phyloP scores from a whole-genome alignment of 2,888 invertebrate species.

The Zaprionus obscuricornis region DNA sequence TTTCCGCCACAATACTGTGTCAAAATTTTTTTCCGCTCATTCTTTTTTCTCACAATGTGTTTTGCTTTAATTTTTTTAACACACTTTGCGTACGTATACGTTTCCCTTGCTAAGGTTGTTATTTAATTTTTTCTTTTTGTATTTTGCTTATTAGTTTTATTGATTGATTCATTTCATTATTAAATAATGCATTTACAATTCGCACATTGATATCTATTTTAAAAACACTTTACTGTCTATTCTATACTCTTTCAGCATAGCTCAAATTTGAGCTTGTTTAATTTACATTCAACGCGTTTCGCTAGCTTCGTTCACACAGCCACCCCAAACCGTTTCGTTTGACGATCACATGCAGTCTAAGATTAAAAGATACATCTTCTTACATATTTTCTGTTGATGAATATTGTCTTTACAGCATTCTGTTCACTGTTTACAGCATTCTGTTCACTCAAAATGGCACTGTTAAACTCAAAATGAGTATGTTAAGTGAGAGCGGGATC shows the following conservation, averaged over 20 bases:
- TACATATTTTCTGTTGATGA: slow-evolving; percentile 17
- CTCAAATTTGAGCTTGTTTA: slow-evolving; percentile 29
- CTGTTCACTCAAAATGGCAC: slow-evolving; percentile 55
- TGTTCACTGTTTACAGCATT: slow-evolving; percentile 41
- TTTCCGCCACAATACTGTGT: slow-evolving; percentile 49
- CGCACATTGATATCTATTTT: slow-evolving; percentile 16
- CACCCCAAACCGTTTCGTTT: slow-evolving; percentile 73
- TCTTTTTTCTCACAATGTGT: slow-evolving; percentile 37
- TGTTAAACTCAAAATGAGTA: slow-evolving; percentile 38
- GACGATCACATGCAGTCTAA: slow-evolving; percentile 81
- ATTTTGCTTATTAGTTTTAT: slow-evolving; percentile 31
- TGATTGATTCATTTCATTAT: slow-evolving; percentile 25
- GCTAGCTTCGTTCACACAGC: slow-evolving; percentile 46
- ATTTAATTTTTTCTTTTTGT: slow-evolving; percentile 38
- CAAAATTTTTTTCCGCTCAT: slow-evolving; percentile 63
- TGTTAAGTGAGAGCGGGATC: slow-evolving; percentile 21
- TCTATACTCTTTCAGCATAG: slow-evolving; percentile 32
- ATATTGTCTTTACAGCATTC: slow-evolving; percentile 24
- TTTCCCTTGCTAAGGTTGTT: slow-evolving; percentile 36
- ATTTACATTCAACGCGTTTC: slow-evolving; percentile 49
- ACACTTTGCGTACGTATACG: slow-evolving; percentile 63
- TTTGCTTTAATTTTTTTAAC: slow-evolving; percentile 45
- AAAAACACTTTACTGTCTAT: slow-evolving; percentile 32
- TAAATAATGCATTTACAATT: slow-evolving; percentile 7
- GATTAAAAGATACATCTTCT: slow-evolving; percentile 46